These are phyloP conservation scores for Mesorhabditis sp. DNA, from an alignment of 2,888 invertebrate species.

Conservation along the genomic window DNA sequence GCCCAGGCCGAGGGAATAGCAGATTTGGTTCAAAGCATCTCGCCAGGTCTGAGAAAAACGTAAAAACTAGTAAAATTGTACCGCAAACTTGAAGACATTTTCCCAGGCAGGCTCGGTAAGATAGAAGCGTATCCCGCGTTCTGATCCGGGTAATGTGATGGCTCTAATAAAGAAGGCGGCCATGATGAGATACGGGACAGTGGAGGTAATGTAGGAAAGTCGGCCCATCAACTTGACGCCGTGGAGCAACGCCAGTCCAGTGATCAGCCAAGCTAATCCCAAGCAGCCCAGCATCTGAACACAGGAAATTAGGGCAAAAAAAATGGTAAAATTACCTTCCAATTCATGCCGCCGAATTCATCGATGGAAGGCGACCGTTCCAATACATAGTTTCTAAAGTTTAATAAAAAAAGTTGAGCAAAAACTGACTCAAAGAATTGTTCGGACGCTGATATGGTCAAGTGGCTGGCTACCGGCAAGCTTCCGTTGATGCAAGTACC, in stretches of 20 bases:
- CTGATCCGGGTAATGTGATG: slow-evolving; percentile 11
- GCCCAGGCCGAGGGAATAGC: slow-evolving; percentile 57
- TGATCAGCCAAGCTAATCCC: slow-evolving; percentile 9
- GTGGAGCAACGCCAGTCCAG: slow-evolving; percentile 8
- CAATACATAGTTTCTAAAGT: slow-evolving; percentile 10
- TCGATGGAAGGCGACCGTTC: slow-evolving; percentile 1
- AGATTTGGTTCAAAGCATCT: slow-evolving; percentile 57
- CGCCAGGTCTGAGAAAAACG: slow-evolving; percentile 50
- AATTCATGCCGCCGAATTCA: slow-evolving; percentile 8
- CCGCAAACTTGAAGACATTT: neutral
- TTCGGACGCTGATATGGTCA: slow-evolving; percentile 3
- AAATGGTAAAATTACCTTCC: neutral
- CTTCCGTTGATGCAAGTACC: neutral
- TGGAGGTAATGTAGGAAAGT: slow-evolving; percentile 12
- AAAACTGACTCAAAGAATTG: slow-evolving; percentile 11
- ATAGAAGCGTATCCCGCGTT: slow-evolving; percentile 10
- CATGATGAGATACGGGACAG: slow-evolving; percentile 11
- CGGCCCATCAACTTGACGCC: slow-evolving; percentile 15
- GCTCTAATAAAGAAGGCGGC: slow-evolving; percentile 5
- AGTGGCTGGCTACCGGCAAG: neutral
- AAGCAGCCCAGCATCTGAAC: neutral
- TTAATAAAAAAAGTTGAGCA: too few relatives aligned
- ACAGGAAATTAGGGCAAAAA: neutral
- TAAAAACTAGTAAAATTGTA: neutral
- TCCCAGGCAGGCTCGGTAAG: slow-evolving; percentile 3